Evolutionary conservation across 2,113 vertebrate species (phyloP).

Genomic region (Globicephala melas): DNA sequence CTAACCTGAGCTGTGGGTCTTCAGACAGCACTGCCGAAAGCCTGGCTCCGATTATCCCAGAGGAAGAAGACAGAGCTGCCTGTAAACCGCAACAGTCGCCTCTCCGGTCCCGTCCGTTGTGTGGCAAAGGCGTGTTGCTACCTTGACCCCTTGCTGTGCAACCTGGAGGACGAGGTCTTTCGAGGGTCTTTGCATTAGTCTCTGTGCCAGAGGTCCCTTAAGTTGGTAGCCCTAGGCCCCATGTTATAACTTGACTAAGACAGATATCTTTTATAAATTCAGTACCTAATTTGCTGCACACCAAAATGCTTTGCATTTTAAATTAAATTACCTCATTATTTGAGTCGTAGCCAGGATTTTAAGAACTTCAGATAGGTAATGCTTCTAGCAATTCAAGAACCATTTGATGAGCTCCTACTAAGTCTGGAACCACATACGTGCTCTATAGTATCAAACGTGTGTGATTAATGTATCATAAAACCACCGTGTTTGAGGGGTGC

Average conservation of each 20-base stretch:
- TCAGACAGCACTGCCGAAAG: neutral
- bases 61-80: neutral
- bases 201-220: neutral
- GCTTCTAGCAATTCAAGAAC: neutral
- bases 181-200: neutral
- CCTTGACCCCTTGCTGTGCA: rapidly evolving
- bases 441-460: neutral
- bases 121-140: neutral
- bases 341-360: neutral
- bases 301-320: neutral
- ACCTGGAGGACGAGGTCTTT: neutral
- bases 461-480: too few species aligned
- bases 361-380: neutral
- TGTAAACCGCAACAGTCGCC: rapidly evolving
- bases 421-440: neutral
- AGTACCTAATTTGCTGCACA: neutral
- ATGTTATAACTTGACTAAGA: neutral
- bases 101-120: rapidly evolving
- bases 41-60: too few species aligned
- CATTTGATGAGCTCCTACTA: neutral
- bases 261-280: neutral
- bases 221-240: neutral
- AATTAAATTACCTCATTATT: neutral
- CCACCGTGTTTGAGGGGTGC: neutral
- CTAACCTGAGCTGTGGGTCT: neutral